These are phyloP conservation scores for Homarus americanus DNA, from an alignment of 1,140 invertebrate genomes.

Conservation along the genomic window DNA sequence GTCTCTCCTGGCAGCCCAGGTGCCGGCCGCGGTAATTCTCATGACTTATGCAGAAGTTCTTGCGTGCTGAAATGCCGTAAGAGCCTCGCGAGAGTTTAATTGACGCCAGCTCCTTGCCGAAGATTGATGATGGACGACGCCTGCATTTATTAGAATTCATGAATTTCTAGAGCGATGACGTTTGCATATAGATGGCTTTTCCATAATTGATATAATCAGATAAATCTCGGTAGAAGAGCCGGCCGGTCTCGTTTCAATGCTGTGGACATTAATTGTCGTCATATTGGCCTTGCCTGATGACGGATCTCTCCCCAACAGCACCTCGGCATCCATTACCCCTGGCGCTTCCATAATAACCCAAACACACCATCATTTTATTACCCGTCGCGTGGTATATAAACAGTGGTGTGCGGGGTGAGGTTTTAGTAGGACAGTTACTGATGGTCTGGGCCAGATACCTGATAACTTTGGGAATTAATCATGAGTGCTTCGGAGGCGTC, in stretches of 20 bases:
- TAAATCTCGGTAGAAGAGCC: conserved; percentile 26
- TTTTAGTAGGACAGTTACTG: conserved; percentile 16
- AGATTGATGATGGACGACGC: conserved; percentile 24
- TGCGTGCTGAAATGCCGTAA: conserved; percentile 31
- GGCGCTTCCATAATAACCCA: conserved; percentile 5
- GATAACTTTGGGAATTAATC: background rate
- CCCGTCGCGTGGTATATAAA: conserved; percentile 11
- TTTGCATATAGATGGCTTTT: conserved; percentile 52
- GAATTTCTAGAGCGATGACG: conserved; percentile 47
- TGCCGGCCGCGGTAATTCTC: background rate
- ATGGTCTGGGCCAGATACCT: background rate
- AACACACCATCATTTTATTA: conserved; percentile 32
- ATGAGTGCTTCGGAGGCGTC: background rate
- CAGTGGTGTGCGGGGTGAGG: background rate
- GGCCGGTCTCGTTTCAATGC: conserved; percentile 26
- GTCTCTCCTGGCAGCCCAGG: background rate
- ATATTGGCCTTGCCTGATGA: conserved; percentile 39
- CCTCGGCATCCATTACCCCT: background rate
- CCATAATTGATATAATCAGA: conserved; percentile 53
- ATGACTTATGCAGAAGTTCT: conserved; percentile 17
- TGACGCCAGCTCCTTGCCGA: conserved; percentile 12
- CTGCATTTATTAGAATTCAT: conserved; percentile 48
- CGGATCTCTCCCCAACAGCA: background rate
- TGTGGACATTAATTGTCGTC: conserved; percentile 33
- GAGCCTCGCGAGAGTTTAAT: conserved; percentile 3